These are phyloP conservation scores for Leuctra nigra DNA, from an alignment of 2,888 invertebrate species.

Conservation along the genomic window DNA sequence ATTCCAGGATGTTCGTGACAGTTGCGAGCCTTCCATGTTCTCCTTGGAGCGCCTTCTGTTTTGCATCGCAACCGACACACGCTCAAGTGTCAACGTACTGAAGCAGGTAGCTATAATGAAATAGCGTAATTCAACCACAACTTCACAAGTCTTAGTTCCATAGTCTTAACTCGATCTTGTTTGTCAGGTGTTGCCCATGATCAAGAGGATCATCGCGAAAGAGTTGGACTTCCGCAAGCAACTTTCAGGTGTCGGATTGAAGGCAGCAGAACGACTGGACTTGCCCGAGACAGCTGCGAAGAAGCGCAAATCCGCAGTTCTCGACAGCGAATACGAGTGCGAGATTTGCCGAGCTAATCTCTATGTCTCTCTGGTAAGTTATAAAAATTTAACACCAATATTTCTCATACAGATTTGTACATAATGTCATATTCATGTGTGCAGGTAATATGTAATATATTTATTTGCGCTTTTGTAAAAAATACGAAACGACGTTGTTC, in stretches of 20 bases:
- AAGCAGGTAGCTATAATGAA: conserved; percentile 45
- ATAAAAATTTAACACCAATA: too few species aligned
- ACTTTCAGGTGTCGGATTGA: conserved; percentile 53
- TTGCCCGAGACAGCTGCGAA: conserved; percentile 49
- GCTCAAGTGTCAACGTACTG: conserved; percentile 56
- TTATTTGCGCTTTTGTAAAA: too few species aligned
- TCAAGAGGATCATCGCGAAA: conserved; percentile 51
- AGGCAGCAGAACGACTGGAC: conserved; percentile 54
- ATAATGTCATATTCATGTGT: too few species aligned
- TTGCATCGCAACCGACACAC: conserved; percentile 61
- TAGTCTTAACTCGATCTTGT: too few species aligned
- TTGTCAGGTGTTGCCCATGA: conserved; percentile 51
- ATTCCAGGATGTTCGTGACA: conserved; percentile 65
- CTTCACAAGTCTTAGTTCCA: too few species aligned
- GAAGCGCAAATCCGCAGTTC: conserved; percentile 38
- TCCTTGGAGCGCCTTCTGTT: conserved; percentile 76
- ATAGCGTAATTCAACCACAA: too few species aligned
- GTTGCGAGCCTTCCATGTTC: conserved; percentile 87
- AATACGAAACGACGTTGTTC: too few species aligned
- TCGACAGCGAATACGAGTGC: conserved; percentile 70
- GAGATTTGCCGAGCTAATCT: conserved; percentile 76
- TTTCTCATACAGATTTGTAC: too few species aligned
- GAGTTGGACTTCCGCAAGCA: conserved; percentile 59
- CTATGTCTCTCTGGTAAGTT: conserved; percentile 68
- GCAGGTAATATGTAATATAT: too few species aligned